Evolutionary conservation across 2,888 invertebrate species (phyloP).

Genomic region (Aphodius sticticus): DNA sequence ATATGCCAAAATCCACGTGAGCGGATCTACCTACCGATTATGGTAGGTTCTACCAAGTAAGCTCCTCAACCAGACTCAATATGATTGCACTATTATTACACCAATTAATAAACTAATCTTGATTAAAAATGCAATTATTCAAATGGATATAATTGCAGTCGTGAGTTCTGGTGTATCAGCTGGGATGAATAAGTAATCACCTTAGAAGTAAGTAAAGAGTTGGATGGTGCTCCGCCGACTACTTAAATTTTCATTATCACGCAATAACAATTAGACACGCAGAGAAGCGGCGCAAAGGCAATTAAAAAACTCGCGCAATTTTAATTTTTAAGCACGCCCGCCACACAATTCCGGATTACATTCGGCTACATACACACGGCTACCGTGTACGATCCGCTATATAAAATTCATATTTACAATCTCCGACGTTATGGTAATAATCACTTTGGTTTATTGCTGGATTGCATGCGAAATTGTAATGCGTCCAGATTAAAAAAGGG

Average conservation of each 20-base stretch:
- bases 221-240: not conserved
- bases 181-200: slow-evolving; percentile 18
- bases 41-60: too few relatives aligned
- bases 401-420: slow-evolving; percentile 37
- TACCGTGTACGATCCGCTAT: slow-evolving; percentile 8
- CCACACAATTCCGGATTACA: not conserved
- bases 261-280: slow-evolving; percentile 10
- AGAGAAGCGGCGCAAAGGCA: slow-evolving; percentile 9
- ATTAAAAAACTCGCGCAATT: not conserved
- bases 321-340: not conserved
- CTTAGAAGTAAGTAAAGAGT: not conserved
- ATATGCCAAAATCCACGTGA: too few relatives aligned
- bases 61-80: too few relatives aligned
- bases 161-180: not conserved
- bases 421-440: slow-evolving; percentile 29
- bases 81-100: too few relatives aligned
- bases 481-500: slow-evolving; percentile 33
- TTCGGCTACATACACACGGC: not conserved
- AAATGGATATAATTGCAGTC: slow-evolving; percentile 11
- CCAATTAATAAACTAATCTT: too few relatives aligned
- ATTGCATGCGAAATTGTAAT: slow-evolving; percentile 38
- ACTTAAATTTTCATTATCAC: slow-evolving; percentile 22
- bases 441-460: slow-evolving; percentile 30
- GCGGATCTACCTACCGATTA: too few relatives aligned
- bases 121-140: not conserved